Base-by-base conservation (phyloP, 2,113 vertebrate genomes). In the Myxocyprinus asiaticus region DNA sequence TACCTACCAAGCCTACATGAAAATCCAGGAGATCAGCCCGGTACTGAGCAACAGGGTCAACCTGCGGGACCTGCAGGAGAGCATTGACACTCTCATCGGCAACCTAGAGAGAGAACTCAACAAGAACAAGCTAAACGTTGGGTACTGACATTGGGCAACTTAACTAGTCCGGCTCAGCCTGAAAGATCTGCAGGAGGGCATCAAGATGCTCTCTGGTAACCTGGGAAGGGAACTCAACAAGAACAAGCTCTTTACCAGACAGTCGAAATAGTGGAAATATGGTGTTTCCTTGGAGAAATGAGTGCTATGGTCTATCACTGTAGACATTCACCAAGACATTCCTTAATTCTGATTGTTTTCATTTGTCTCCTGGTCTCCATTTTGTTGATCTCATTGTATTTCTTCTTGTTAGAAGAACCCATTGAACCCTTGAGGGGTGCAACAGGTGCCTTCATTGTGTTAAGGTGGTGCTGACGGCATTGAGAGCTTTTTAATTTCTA, bases 21-120 rank as follows among this genome's bases (percentile, higher is more conserved):
- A 95, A 68, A 91, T 97, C 91, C 94, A 95, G 85, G 95, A 95
- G 0, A 88, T 96, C 76, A 95, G 93, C 83, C 94, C 95, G 0
- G 92, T 89, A 0, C 92, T 90, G 76, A 94, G 94, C 85, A 94
- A 91, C 88, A 92, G 91, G 70, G 95, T 94, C 33, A 95, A 98
- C 92, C 95, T 99, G 88, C 94, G 91, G 84, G 96, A 99, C 88
- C 93, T 99, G 82, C 98, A 99, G 90, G 97, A 98, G 90, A 99
- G 97, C 85, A 99, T 99, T 6, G 97, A 99, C 87, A 95, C 93
- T 4, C 89, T 99, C 79, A 97, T 99, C 85, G 96, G 98, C 87
- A 99, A 98, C 91, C 91, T 99, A 87, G 98, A 99, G 89, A 87
- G 92, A 85, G 98, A 99, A 86, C 96, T 99, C 77, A 99, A 95